Conservation (phyloP, 2,113 vertebrate species). For the Vidua macroura region DNA sequence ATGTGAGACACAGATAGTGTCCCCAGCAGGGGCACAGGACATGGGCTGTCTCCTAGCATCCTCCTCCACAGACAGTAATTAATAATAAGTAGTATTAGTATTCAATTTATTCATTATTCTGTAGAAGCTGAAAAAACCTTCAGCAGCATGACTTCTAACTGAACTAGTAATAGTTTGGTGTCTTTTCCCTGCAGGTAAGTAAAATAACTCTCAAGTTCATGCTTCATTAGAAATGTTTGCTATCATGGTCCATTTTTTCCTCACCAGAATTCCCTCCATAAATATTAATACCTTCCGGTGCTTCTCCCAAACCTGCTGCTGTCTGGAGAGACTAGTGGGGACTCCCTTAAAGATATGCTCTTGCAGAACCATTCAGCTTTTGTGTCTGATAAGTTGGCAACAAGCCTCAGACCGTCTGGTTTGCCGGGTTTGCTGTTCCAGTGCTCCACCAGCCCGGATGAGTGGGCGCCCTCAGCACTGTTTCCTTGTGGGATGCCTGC, state of each 20-base stretch:
- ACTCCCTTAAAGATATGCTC: background rate
- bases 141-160: background rate
- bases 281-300: background rate
- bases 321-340: background rate
- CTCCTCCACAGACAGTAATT: background rate
- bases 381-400: background rate
- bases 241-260: background rate
- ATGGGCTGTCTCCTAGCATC: background rate
- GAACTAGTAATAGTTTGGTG: background rate
- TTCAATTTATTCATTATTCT: background rate
- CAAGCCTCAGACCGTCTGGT: background rate
- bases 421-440: background rate
- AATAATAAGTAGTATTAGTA: background rate
- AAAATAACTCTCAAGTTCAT: background rate
- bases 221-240: background rate
- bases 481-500: background rate
- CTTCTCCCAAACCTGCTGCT: background rate
- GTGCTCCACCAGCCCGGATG: accelerated
- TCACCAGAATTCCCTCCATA: background rate
- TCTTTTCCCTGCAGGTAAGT: background rate
- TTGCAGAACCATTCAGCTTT: background rate
- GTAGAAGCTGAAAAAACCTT: background rate
- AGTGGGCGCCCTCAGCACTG: accelerated
- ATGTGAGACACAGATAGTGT: background rate
- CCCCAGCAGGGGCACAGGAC: background rate